These are phyloP conservation scores for Cossypha polioptera DNA, from an alignment of 2,797 vertebrate genomes.

Conservation along the genomic window DNA sequence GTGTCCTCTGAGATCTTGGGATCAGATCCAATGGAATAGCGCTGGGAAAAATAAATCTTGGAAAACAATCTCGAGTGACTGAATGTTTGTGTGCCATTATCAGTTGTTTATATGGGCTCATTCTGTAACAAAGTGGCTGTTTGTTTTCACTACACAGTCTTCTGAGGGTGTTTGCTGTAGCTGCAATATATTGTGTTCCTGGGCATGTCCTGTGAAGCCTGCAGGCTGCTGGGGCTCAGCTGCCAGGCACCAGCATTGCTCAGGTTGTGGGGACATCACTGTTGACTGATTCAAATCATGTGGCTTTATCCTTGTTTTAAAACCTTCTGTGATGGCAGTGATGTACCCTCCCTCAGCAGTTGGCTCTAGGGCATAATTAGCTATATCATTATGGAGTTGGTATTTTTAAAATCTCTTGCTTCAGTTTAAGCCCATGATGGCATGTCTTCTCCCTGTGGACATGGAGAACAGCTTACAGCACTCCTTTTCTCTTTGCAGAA, in stretches of 20 bases:
- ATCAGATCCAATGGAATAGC: background rate
- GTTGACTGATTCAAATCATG: background rate
- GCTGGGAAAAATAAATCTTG: background rate
- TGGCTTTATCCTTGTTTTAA: background rate
- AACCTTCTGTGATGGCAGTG: background rate
- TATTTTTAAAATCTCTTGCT: background rate
- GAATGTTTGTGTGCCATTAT: background rate
- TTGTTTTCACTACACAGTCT: background rate
- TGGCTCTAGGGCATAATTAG: accelerated
- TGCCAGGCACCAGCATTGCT: background rate
- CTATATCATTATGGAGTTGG: background rate
- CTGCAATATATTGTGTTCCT: background rate
- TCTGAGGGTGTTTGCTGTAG: background rate
- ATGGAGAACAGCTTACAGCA: background rate
- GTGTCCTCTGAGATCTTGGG: background rate
- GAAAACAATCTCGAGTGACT: background rate
- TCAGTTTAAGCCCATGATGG: background rate
- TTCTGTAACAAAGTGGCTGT: background rate
- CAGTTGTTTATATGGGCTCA: conserved; percentile 25
- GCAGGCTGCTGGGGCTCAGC: background rate
- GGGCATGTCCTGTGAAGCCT: background rate
- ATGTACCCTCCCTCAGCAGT: background rate
- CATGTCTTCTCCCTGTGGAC: background rate
- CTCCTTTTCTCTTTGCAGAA: conserved; percentile 31
- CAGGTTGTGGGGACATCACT: background rate